Conservation (phyloP, 2,888 invertebrate genomes). For the Acanthosoma haemorrhoidale region DNA sequence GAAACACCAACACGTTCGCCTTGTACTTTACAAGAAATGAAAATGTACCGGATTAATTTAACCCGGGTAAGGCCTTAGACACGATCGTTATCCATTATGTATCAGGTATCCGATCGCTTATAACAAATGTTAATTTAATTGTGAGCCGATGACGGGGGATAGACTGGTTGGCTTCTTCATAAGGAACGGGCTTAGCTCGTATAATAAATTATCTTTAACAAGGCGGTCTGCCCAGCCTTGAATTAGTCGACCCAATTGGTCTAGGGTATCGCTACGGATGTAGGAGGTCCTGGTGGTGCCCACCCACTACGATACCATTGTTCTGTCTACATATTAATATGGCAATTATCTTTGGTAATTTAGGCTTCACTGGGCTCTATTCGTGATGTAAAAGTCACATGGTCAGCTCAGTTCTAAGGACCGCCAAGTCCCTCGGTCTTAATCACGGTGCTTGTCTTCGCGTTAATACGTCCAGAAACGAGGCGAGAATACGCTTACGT, state of each 20-base stretch:
- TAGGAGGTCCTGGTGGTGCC: background rate
- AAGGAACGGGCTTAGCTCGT: background rate
- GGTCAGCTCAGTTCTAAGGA: background rate
- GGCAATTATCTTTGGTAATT: constrained; percentile 7
- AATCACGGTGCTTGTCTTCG: too few species aligned
- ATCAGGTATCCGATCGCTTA: background rate
- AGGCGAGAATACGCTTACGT: too few species aligned
- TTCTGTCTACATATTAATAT: constrained; percentile 8
- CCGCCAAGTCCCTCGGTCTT: too few species aligned
- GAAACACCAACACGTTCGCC: too few species aligned
- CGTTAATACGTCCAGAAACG: too few species aligned
- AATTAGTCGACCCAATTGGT: constrained; percentile 10
- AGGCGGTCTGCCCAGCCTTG: background rate
- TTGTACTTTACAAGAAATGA: too few species aligned
- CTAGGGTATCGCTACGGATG: constrained; percentile 2
- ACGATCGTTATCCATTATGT: too few species aligned
- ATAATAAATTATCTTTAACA: constrained; percentile 3
- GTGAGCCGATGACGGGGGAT: background rate
- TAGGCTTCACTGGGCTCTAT: background rate
- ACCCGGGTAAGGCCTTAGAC: too few species aligned
- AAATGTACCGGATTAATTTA: too few species aligned
- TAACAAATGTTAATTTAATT: constrained; percentile 7
- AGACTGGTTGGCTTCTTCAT: background rate
- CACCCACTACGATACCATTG: background rate
- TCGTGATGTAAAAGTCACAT: background rate